These are phyloP conservation scores for Shinisaurus crocodilurus DNA, from an alignment of 2,113 vertebrate genomes.

Conservation along the genomic window DNA sequence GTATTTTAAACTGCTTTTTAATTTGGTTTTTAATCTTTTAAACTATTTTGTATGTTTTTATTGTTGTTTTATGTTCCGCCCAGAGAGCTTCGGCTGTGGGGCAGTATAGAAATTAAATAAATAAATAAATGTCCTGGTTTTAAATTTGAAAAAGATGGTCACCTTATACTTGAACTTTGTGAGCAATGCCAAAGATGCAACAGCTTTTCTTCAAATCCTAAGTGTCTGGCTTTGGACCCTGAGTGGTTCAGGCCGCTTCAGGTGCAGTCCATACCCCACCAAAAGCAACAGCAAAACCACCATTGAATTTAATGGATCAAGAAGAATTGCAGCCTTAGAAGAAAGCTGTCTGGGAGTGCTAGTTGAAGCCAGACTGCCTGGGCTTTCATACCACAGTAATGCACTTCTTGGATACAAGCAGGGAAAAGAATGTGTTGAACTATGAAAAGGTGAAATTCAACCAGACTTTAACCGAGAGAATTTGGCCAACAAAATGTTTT, in stretches of 20 bases:
- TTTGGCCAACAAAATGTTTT: conserved; percentile 65
- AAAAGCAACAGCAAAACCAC: not conserved
- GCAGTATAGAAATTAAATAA: no score
- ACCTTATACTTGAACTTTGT: not conserved
- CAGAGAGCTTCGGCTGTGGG: no score
- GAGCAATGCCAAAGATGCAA: not conserved
- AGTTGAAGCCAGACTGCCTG: conserved; percentile 18
- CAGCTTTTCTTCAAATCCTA: not conserved
- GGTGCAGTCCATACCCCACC: not conserved
- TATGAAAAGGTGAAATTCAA: conserved; percentile 58
- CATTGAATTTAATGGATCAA: not conserved
- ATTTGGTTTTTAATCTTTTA: no score
- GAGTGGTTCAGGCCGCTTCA: not conserved
- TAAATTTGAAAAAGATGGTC: no score
- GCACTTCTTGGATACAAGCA: conserved; percentile 52
- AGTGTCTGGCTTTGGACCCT: not conserved
- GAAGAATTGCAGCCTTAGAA: not conserved
- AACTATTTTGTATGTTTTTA: no score
- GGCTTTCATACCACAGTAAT: conserved; percentile 26
- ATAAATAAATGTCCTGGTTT: no score
- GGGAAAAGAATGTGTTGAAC: conserved; percentile 53
- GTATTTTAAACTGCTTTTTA: no score
- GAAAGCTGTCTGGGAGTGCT: not conserved
- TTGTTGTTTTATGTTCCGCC: no score
- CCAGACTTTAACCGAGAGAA: conserved; percentile 57